Evolutionary conservation across 2,888 invertebrate genomes (phyloP).

Genomic region (Limnephilus lunatus): DNA sequence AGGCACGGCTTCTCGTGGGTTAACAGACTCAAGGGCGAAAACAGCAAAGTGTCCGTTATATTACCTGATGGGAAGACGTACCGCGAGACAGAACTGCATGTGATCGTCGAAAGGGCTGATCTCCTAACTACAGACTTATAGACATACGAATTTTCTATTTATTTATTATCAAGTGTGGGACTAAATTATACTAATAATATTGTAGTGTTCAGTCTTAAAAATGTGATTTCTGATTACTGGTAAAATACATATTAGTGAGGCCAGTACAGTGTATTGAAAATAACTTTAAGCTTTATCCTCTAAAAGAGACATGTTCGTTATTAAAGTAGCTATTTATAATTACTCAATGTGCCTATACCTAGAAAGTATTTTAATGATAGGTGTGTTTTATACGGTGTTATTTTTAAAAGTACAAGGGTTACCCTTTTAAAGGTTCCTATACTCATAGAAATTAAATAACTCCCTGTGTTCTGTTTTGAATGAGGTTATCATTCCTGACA

Average conservation of each 20-base stretch:
- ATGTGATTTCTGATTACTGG: background rate
- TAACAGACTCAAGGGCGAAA: background rate
- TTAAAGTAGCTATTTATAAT: slow-evolving; percentile 2
- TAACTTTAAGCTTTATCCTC: background rate
- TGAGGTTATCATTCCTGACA: background rate
- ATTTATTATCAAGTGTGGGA: background rate
- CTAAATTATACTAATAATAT: background rate
- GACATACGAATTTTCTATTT: background rate
- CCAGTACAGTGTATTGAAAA: background rate
- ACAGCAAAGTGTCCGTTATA: slow-evolving; percentile 79
- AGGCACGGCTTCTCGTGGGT: slow-evolving; percentile 44
- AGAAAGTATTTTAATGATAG: background rate
- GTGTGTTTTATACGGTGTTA: background rate
- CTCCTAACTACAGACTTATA: slow-evolving; percentile 88
- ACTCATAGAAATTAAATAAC: background rate
- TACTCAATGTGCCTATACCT: background rate
- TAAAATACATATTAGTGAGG: background rate
- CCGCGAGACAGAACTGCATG: slow-evolving; percentile 90
- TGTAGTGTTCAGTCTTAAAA: background rate
- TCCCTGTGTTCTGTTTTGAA: background rate
- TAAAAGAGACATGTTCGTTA: background rate
- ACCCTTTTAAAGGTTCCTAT: background rate
- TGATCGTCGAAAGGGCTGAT: slow-evolving; percentile 90
- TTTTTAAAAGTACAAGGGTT: background rate
- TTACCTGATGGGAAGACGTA: slow-evolving; percentile 90